phyloP scores from a whole-genome alignment of 2,888 invertebrate genomes.

The Trissoscelio sp. region DNA sequence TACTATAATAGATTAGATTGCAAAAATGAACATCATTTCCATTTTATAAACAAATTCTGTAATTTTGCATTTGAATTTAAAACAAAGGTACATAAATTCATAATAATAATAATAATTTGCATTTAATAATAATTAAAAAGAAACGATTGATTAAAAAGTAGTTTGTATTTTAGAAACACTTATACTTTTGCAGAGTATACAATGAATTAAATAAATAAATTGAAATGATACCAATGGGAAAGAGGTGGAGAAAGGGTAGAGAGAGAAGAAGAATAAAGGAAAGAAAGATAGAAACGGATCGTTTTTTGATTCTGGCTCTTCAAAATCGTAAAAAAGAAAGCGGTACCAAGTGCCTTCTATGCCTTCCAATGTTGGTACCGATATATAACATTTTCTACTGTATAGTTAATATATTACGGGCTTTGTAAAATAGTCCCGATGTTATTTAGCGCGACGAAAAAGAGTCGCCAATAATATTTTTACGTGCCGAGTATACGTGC shows the following conservation, averaged over 20 bases:
- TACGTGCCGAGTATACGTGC: conserved; percentile 59
- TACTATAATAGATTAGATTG: too few species aligned
- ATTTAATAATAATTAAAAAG: too few species aligned
- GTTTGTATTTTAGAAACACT: not conserved
- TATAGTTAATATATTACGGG: conserved; percentile 61
- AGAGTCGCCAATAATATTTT: conserved; percentile 56
- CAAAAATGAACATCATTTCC: too few species aligned
- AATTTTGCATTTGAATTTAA: too few species aligned
- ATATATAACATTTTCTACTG: conserved; percentile 73
- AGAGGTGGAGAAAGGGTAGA: conserved; percentile 31
- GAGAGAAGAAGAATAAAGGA: conserved; percentile 25
- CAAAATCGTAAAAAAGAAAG: conserved; percentile 69
- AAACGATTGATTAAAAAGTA: too few species aligned
- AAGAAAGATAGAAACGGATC: conserved; percentile 51
- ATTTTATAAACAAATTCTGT: too few species aligned
- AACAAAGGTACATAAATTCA: too few species aligned
- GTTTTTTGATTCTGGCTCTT: conserved; percentile 67
- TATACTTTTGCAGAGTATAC: not conserved
- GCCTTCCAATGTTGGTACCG: conserved; percentile 77
- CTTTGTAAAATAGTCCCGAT: conserved; percentile 53
- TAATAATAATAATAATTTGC: too few species aligned
- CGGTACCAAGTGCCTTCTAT: conserved; percentile 79
- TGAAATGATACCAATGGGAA: conserved; percentile 6
- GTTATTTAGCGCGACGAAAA: conserved; percentile 54
- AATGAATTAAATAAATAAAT: not conserved